A percentile compares a stretch with the other conserved stretches of the same genome.
phyloP scores from a whole-genome alignment of 92 coral and sea anemone genomes.

The Virgularia gustaviana region DNA sequence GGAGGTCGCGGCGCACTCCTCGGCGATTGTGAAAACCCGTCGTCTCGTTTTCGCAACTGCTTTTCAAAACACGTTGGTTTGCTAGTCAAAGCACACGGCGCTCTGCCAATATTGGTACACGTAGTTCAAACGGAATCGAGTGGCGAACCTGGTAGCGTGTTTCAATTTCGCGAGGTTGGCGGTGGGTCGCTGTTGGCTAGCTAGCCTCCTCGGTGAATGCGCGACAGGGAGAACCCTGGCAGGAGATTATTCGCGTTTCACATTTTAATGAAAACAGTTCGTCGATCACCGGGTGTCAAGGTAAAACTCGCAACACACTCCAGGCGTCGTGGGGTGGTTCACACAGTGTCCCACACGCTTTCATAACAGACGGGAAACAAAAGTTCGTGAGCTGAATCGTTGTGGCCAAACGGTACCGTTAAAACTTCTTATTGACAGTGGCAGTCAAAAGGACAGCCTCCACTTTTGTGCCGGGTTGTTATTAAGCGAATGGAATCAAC shows the following conservation, averaged over 20 bases:
- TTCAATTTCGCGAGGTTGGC: no score
- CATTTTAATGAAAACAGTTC: conserved; percentile 41
- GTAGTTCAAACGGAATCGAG: no score
- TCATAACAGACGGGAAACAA: conserved; percentile 8
- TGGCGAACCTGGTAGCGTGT: no score
- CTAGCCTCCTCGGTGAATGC: neutral
- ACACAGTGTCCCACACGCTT: neutral
- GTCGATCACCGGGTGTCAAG: conserved; percentile 41
- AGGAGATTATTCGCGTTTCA: conserved; percentile 35
- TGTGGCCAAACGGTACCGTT: neutral
- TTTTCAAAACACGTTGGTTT: neutral
- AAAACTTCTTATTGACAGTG: neutral
- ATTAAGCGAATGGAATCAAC: conserved; percentile 29
- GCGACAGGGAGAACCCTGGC: conserved; percentile 27
- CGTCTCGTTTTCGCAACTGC: conserved; percentile 15
- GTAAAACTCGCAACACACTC: conserved; percentile 22
- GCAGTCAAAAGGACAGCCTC: conserved; percentile 30
- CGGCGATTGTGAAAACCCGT: conserved; percentile 36
- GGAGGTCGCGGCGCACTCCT: conserved; percentile 23
- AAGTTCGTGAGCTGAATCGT: no score
- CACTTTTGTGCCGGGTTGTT: neutral
- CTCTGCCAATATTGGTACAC: no score
- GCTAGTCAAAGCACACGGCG: no score
- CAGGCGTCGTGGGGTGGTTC: conserved; percentile 37
- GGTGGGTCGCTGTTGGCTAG: no score